These are phyloP conservation scores for Catostomus latipinnis DNA, from an alignment of 2,797 vertebrate genomes.

Conservation along the genomic window DNA sequence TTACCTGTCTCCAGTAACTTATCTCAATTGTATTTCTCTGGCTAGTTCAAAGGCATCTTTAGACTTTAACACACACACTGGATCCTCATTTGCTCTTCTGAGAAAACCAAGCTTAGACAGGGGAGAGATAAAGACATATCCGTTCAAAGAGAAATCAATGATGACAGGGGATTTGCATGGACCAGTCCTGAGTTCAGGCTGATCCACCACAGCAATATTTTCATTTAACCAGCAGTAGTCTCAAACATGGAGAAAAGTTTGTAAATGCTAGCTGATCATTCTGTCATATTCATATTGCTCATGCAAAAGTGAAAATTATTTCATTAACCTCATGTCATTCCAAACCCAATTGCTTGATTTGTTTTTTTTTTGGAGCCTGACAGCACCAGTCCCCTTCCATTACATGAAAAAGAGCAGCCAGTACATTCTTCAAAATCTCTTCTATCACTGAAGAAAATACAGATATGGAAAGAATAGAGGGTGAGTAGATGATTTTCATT, in stretches of 20 bases:
- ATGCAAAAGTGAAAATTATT: too few relatives aligned
- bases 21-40: slow-evolving; percentile 75
- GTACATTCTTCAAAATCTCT: too few relatives aligned
- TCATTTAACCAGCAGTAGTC: slow-evolving; percentile 55
- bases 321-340: too few relatives aligned
- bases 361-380: too few relatives aligned
- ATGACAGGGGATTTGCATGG: slow-evolving; percentile 80
- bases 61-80: slow-evolving; percentile 1
- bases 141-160: slow-evolving; percentile 76
- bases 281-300: not conserved
- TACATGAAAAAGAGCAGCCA: too few relatives aligned
- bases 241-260: slow-evolving; percentile 72
- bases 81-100: slow-evolving; percentile 51
- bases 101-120: slow-evolving; percentile 60
- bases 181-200: slow-evolving; percentile 71
- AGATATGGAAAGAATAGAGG: too few relatives aligned
- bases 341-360: too few relatives aligned
- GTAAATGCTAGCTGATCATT: not conserved
- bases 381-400: too few relatives aligned
- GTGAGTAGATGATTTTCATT: too few relatives aligned
- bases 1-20: slow-evolving; percentile 80
- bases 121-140: slow-evolving; percentile 78
- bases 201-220: slow-evolving; percentile 70
- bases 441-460: too few relatives aligned
- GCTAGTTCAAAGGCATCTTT: slow-evolving; percentile 63